Conservation (phyloP, 2,113 vertebrate species). For the Picathartes gymnocephalus region DNA sequence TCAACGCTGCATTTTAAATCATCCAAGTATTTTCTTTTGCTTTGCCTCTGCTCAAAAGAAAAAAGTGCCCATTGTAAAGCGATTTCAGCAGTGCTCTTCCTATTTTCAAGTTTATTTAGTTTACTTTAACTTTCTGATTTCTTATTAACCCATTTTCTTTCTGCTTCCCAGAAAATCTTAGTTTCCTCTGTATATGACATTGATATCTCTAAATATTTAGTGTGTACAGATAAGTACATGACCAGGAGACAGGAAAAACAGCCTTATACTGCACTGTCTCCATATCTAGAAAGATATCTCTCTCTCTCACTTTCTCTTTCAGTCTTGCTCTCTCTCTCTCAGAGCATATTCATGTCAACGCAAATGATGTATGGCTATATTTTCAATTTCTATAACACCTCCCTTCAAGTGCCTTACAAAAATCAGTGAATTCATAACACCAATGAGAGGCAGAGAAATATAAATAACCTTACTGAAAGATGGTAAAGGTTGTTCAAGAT, state of each 20-base stretch:
- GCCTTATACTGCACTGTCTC: background rate
- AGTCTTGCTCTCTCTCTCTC: background rate
- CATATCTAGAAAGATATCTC: background rate
- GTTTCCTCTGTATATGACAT: background rate
- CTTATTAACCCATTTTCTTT: background rate
- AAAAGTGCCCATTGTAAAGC: background rate
- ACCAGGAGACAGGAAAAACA: background rate
- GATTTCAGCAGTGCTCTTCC: background rate
- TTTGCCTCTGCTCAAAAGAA: background rate
- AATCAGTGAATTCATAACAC: conserved; percentile 22
- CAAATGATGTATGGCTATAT: background rate
- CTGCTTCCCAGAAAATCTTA: background rate
- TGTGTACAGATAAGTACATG: background rate
- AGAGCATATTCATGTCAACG: background rate
- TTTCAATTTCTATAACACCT: background rate
- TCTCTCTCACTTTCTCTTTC: background rate
- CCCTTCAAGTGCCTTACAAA: conserved; percentile 15
- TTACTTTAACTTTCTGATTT: background rate
- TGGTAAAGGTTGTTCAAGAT: background rate
- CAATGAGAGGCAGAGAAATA: background rate
- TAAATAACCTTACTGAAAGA: background rate
- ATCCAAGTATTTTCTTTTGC: conserved; percentile 12
- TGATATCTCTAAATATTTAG: background rate
- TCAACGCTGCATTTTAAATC: conserved; percentile 14
- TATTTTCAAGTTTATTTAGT: background rate